Base-by-base conservation (phyloP, 2,113 vertebrate genomes). In the Lathamus discolor region DNA sequence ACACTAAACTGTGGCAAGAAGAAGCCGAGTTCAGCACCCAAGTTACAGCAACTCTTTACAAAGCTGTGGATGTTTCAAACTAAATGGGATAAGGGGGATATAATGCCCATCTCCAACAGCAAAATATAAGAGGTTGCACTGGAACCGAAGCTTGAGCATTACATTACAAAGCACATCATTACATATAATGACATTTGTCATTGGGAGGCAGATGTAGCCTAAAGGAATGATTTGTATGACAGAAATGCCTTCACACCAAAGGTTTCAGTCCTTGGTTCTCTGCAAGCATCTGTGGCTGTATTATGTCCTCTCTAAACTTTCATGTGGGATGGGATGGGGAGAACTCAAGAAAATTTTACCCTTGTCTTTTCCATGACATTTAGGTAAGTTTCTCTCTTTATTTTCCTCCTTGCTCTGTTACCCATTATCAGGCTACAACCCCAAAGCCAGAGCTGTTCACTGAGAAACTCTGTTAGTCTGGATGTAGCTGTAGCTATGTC, bases 1-100 rank as follows among this genome's bases (percentile, higher is more conserved):
- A 35, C 4, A 3, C n/a, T 43, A 78, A 49, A 22, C 24, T 1
- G 5, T 17, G 13, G n/a, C 0, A 1, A 13, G 37, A 51, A 89
- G 55, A 17, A 82, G 37, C 39, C 1, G 0, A 72, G 48, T 72
- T 75, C 51, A 83, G 76, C 62, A 75, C 51, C 54, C 37, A 67
- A 62, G 35, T 67, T 83, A 67, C 20, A 77, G 51, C 6, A 69
- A 10, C 25, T 90, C 27, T 92, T 75, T 37, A 86, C 37, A 66
- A 35, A 96, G 63, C 28, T 52, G 48, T 44, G 31, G 5, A 14
- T 83, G 48, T 55, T 92, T 79, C 41, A 29, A 76, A 75, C 48
- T 29, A 70, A 73, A 57, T 35, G 52, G 25, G 43, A 7, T 76
- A 70, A 70, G 44, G 13, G 19, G 24, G 28, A 75, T 55, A 41